Conservation (phyloP, 2,888 invertebrate genomes). For the Leptinotarsa juncta region DNA sequence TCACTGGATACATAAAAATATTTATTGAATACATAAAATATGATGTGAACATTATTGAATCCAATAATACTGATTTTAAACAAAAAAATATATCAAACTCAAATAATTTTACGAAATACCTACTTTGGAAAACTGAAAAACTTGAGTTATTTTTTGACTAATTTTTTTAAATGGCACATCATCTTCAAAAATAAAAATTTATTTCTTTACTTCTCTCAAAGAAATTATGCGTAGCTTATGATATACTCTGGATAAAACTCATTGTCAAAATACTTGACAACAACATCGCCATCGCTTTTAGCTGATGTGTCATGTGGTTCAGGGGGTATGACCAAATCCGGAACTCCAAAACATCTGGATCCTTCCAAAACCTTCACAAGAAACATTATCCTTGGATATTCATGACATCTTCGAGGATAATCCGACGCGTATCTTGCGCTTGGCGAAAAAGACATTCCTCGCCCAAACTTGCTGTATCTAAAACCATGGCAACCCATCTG, state of each 20-base stretch:
- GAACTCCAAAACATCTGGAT: background rate
- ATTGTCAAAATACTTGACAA: constrained; percentile 23
- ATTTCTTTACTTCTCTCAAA: too few relatives aligned
- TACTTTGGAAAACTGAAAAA: too few relatives aligned
- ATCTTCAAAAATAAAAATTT: too few relatives aligned
- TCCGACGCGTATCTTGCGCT: constrained; percentile 14
- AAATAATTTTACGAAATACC: too few relatives aligned
- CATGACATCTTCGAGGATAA: constrained; percentile 9
- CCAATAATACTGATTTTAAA: too few relatives aligned
- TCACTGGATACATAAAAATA: too few relatives aligned
- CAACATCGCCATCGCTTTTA: background rate
- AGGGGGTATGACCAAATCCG: constrained; percentile 1
- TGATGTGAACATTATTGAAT: too few relatives aligned
- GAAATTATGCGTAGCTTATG: background rate
- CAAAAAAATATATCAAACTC: too few relatives aligned
- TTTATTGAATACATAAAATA: too few relatives aligned
- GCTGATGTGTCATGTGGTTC: constrained; percentile 10
- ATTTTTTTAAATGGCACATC: too few relatives aligned
- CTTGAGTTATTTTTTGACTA: too few relatives aligned
- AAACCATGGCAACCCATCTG: constrained; percentile 4
- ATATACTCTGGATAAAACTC: constrained; percentile 24
- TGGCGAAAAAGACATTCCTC: constrained; percentile 20
- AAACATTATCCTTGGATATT: constrained; percentile 10
- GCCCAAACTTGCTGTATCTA: constrained; percentile 8
- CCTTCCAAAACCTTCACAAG: constrained; percentile 18